Conservation (phyloP, 1,140 invertebrate genomes). For the Oedothorax gibbosus region DNA sequence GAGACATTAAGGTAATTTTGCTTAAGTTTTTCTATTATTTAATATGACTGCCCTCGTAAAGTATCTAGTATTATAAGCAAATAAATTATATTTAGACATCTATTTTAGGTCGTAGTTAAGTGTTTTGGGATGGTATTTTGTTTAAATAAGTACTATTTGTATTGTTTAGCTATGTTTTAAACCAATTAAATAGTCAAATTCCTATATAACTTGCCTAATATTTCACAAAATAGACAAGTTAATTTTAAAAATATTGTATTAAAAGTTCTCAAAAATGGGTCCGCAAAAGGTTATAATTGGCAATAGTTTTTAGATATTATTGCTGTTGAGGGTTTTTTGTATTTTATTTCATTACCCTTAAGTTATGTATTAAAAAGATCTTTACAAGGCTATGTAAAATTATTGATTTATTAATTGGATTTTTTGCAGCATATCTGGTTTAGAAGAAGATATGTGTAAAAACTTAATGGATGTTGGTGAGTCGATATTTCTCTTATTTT, state of each 20-base stretch:
- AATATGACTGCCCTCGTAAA: not conserved
- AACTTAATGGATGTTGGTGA: conserved; percentile 33
- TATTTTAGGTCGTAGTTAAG: not conserved
- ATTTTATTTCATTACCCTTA: too few species aligned
- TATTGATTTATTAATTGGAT: not conserved
- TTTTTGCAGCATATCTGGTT: not conserved
- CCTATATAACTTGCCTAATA: too few species aligned
- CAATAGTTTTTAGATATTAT: too few species aligned
- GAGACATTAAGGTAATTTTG: conserved; percentile 19
- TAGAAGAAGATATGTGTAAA: conserved; percentile 12
- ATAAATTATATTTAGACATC: not conserved
- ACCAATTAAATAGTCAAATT: too few species aligned
- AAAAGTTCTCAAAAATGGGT: not conserved
- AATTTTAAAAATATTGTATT: not conserved
- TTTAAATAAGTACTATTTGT: too few species aligned
- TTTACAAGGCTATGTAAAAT: too few species aligned
- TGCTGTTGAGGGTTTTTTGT: too few species aligned
- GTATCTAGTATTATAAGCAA: too few species aligned
- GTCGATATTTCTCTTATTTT: not conserved
- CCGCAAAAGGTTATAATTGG: too few species aligned
- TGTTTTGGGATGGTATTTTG: not conserved
- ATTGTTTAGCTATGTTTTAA: too few species aligned
- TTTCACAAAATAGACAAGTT: too few species aligned
- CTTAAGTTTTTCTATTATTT: not conserved
- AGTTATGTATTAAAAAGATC: too few species aligned